phyloP scores from a whole-genome alignment of 2,888 invertebrate species.

The Sarcophaga subvicina region DNA sequence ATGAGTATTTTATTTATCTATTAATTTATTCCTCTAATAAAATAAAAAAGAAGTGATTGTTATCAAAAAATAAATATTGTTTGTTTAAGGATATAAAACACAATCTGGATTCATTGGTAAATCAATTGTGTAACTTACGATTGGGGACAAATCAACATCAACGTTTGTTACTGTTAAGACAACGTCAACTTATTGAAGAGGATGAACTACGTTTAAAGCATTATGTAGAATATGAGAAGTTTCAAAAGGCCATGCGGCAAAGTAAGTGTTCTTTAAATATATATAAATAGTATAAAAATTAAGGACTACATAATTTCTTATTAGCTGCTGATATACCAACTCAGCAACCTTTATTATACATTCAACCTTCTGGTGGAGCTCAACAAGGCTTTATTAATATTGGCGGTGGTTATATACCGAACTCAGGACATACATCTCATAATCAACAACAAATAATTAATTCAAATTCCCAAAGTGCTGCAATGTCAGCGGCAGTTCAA shows the following conservation, averaged over 20 bases:
- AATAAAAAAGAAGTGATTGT: no score
- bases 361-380: conserved; percentile 64
- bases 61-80: no score
- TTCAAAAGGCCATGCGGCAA: conserved; percentile 80
- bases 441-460: conserved; percentile 59
- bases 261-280: conserved; percentile 71
- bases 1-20: no score
- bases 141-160: conserved; percentile 81
- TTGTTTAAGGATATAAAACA: conserved; percentile 80
- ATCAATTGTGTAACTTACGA: conserved; percentile 79
- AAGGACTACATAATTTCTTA: background rate
- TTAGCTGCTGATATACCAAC: conserved; percentile 66
- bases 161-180: conserved; percentile 79
- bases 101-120: conserved; percentile 80
- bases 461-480: conserved; percentile 66
- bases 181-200: conserved; percentile 81
- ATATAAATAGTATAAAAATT: background rate
- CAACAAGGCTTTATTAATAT: conserved; percentile 69
- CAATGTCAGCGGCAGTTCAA: conserved; percentile 64
- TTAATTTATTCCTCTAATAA: no score
- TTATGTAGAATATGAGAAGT: conserved; percentile 81
- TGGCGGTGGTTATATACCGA: conserved; percentile 51
- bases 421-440: conserved; percentile 55
- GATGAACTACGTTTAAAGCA: conserved; percentile 81
- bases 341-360: conserved; percentile 66